Base-by-base conservation (phyloP, 2,797 vertebrate genomes). In the Ctenosaura bakeri region DNA sequence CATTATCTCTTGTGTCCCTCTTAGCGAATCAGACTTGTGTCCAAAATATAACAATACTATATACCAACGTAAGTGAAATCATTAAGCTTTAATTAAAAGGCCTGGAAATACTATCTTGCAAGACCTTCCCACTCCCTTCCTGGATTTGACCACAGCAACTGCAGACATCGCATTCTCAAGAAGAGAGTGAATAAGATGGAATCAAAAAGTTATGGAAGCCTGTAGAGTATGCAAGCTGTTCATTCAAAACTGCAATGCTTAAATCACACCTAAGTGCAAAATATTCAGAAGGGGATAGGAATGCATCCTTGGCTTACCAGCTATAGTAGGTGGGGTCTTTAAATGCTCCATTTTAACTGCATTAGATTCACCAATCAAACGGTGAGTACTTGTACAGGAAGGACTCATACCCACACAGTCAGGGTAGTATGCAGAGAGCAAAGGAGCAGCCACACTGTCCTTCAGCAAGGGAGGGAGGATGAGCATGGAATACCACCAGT, bases 341-440 rank as follows among this genome's bases (percentile, higher is more conserved):
- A 98, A 96, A 94, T 98, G 98, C 86, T 99, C 98, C 8, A 97
- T 97, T 92, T 98, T 98, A 91, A 94, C 96, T 42, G 97, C 96
- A 94, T 94, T 97, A 95, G 95, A 85, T 86, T 98, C 97, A 9
- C 96, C 92, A 91, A 91, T 96, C 91, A 96, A 97, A 74, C 92
- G 91, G 90, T 95, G 97, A 95, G 97, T 97, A 95, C 97, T 97
- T 80, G 97, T 98, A 71, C 98, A 98, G 7, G 99, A 99, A 0
- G 99, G 99, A 96, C 99, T 99, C 99, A 99, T 99, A 85, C 99
- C 99, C 88, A 99, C 99, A n/a, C 99, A 99, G 98, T 99, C 99
- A 0, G 99, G 99, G 95, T 99, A 99, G 97, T 99, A 99, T 12
- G 99, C 98, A 6, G 97, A 96, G 18, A 99, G 98, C 96, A 99